Base-by-base conservation (phyloP, 2,888 invertebrate species). In the Eucriotettix oculatus region DNA sequence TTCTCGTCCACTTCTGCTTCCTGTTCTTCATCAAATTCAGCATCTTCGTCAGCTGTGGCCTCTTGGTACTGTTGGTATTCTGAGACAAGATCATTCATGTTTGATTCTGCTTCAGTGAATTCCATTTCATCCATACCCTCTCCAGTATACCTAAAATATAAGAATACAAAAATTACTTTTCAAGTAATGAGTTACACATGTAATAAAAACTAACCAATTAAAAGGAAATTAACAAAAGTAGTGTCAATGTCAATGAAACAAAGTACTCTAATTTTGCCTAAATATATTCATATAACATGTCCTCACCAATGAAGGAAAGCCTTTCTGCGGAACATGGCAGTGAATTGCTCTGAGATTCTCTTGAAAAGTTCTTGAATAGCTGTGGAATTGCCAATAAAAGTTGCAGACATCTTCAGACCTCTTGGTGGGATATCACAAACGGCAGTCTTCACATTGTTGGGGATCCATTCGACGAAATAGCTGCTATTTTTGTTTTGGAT, bases 1-100 rank as follows among this genome's bases (percentile, higher is more conserved):
- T 56, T 57, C 12, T 61, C 61, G 16, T 61, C 59, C 14, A 48
- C 59, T 52, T 59, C 61, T 43, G 59, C 61, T 41, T 61, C 61
- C 16, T 59, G 57, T 16, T 61, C 61, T 42, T 61, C 61, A 54
- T 61, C 59, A 48, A 61, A 61, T 14, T 61, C 61, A 9, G 59
- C 59, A 29, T 61, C 59, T 16, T 61, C 61, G 12, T 61, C 61
- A 17, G 59, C 59, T n/a, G 61, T 56, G 41, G 56, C 56, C 41
- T 56, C 92, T 76, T 93, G 93, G 79, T 93, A 93, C 72, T 93
- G 93, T 74, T 93, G 93, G 76, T 94, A 93, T 73, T 93, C 93
- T 1, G 90, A 89, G 16, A 91, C 90, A 90, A 74, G 29, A 72
- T 90, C 90, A 75, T 90, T 93, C 93, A 96, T 94, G 83, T 96